Evolutionary conservation across 2,888 invertebrate species (phyloP), one percentile per base, ranked within the genome.

Genomic region (Yponomeuta evonymella): DNA sequence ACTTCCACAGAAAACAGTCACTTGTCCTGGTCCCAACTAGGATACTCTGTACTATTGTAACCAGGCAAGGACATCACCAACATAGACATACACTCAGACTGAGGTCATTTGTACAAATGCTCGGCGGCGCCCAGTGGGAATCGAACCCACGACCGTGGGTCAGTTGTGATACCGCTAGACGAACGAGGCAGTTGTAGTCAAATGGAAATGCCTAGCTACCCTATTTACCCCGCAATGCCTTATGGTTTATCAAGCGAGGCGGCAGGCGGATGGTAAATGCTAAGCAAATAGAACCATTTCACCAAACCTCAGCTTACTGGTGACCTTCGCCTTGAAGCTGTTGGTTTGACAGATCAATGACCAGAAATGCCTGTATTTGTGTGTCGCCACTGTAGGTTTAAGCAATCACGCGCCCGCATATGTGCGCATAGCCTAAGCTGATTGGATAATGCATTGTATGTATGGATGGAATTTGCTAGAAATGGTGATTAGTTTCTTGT

Each of bases 181-280:
- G 0, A 36, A 36, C 36, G 2, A 36, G 36, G 36, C 36, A 43
- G 51, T 58, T 58, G 51, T 5, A 58, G 5, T 58, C 51, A 15
- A 58, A 15, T 15, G 51, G 51, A 58, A 58, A 15, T 5, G 15
- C 51, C 51, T 58, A 58, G 51, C 51, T 15, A 5, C 15, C 33
- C 15, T 67, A n/a, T 51, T 68, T 68, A 68, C 51, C n/a, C 30
- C 5, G 68, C 68, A 51, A 30, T 15, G 68, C 68, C 51, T 68
- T 68, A 68, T 48, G 51, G 68, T 30, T 68, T 68, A 68, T 48
- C 68, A 68, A 68, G 68, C 23, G 51, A 51, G 29, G 68, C n/a
- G 23, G 68, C 68, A 68, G 68, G 48, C 68, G 51, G 12, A 30
- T 11, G 51, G 51, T 30, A 51, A 68, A 51, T 51, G 68, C 48